Evolutionary conservation across 2,888 invertebrate species (phyloP).

Genomic region (Calameuta idolon): DNA sequence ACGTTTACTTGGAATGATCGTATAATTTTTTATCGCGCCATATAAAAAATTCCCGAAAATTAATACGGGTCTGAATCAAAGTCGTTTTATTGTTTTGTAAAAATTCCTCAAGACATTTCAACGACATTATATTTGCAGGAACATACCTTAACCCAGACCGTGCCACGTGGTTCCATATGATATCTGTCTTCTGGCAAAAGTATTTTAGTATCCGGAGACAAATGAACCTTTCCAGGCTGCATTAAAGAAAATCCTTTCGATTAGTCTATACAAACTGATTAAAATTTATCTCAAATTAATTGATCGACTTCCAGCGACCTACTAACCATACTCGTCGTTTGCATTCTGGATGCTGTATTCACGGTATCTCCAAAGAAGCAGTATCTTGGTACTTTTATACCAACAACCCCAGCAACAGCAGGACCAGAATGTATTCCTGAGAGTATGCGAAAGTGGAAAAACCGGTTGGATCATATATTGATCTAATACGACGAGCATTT

Average conservation of each 20-base stretch:
- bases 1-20: not conserved
- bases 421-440: constrained; percentile 87
- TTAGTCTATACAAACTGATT: not conserved
- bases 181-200: constrained; percentile 77
- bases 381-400: constrained; percentile 85
- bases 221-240: constrained; percentile 80
- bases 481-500: not conserved
- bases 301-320: not conserved
- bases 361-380: constrained; percentile 93
- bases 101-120: not conserved
- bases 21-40: too few relatives aligned
- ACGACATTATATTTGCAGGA: not conserved
- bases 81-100: not conserved
- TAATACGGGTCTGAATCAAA: too few relatives aligned
- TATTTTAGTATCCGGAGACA: constrained; percentile 79
- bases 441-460: constrained; percentile 14
- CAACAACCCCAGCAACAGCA: constrained; percentile 89
- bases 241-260: constrained; percentile 28
- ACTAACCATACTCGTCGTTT: constrained; percentile 74
- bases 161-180: constrained; percentile 77
- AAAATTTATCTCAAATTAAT: not conserved
- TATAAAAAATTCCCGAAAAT: too few relatives aligned
- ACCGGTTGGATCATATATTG: not conserved
- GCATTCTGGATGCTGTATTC: constrained; percentile 93
- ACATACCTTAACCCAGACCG: constrained; percentile 82